A percentile compares a stretch with the other conserved stretches of the same genome.
Conservation (phyloP, 1,140 invertebrate species). For the Alviniconcha marisindica region DNA sequence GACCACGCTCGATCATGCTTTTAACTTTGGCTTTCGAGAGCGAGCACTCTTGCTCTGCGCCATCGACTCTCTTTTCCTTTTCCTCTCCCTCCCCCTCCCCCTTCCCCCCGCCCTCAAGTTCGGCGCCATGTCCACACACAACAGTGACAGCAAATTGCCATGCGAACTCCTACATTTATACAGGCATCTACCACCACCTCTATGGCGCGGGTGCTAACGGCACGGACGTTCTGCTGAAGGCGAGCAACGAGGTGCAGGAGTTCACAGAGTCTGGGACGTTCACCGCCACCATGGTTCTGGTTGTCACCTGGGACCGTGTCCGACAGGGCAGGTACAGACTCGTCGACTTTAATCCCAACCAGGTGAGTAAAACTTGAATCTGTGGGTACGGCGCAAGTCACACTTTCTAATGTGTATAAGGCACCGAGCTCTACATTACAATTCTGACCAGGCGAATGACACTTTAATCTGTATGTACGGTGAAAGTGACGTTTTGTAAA, state of each 20-base stretch:
- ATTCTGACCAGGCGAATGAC: too few relatives aligned
- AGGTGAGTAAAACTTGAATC: too few relatives aligned
- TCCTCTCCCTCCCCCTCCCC: not conserved
- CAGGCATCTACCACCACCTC: constrained; percentile 11
- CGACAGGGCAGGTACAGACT: not conserved
- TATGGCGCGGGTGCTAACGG: not conserved
- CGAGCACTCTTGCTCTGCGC: too few relatives aligned
- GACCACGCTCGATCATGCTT: too few relatives aligned
- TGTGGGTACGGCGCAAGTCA: too few relatives aligned
- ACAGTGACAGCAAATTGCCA: not conserved
- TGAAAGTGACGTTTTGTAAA: too few relatives aligned
- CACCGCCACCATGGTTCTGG: not conserved
- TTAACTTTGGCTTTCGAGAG: too few relatives aligned
- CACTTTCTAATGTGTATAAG: too few relatives aligned
- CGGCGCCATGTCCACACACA: not conserved
- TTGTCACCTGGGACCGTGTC: constrained; percentile 17
- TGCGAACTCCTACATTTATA: not conserved
- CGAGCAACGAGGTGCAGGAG: not conserved
- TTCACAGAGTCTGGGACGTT: not conserved
- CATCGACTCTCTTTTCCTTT: not conserved
- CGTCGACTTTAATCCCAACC: not conserved
- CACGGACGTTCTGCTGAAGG: not conserved
- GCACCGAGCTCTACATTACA: too few relatives aligned
- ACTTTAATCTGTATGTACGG: too few relatives aligned
- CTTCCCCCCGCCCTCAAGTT: not conserved